Evolutionary conservation across 2,888 invertebrate genomes (phyloP).

Genomic region (Lepidocyrtinus sp.): DNA sequence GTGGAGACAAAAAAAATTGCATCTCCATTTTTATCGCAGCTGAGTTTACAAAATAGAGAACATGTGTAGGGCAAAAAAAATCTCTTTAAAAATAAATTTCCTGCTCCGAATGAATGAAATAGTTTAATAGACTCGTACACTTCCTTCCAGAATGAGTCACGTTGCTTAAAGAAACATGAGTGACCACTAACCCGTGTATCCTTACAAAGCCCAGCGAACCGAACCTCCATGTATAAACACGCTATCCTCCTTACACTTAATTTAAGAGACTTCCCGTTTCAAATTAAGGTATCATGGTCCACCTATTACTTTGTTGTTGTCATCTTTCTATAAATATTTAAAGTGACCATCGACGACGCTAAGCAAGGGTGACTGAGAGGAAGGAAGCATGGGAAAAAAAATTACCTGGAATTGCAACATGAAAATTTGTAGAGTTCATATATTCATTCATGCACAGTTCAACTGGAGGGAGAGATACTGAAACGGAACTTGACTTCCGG

Average conservation of each 20-base stretch:
- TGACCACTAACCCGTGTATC: constrained; percentile 30
- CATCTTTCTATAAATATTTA: not conserved
- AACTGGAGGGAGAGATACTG: not conserved
- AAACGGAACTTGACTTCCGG: constrained; percentile 48
- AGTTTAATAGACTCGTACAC: not conserved
- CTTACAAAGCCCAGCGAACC: constrained; percentile 7
- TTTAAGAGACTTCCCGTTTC: not conserved
- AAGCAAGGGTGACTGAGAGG: constrained; percentile 17
- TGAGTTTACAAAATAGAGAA: not conserved
- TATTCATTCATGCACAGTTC: not conserved
- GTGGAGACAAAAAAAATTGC: constrained; percentile 5
- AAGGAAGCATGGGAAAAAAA: constrained; percentile 6
- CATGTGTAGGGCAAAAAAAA: not conserved
- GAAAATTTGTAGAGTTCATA: not conserved
- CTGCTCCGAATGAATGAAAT: constrained; percentile 46
- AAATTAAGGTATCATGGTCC: not conserved
- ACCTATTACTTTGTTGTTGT: not conserved
- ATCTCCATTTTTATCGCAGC: not conserved
- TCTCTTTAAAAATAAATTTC: not conserved
- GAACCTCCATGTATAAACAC: constrained; percentile 19
- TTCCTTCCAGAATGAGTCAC: constrained; percentile 19
- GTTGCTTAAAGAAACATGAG: not conserved
- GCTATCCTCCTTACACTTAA: not conserved
- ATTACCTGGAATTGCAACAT: not conserved
- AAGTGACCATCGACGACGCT: not conserved